phyloP scores from a whole-genome alignment of 1,140 invertebrate species.

The Scylla paramamosain region DNA sequence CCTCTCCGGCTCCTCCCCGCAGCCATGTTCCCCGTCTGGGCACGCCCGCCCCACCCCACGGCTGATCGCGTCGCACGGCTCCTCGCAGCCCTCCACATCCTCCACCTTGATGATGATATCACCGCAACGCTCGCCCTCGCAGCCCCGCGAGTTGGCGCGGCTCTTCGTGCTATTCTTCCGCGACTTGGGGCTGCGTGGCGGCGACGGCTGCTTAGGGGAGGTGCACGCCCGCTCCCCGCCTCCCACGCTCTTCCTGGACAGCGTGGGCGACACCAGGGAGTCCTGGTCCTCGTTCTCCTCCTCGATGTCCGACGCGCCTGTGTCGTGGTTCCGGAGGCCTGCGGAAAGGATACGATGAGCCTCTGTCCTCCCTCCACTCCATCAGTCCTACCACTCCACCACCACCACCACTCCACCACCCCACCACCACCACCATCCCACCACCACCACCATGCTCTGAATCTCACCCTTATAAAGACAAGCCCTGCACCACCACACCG shows the following conservation, averaged over 20 bases:
- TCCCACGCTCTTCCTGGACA: background rate
- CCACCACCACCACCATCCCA: no score
- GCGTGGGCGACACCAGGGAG: background rate
- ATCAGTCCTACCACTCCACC: no score
- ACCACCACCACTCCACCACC: no score
- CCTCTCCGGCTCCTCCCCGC: background rate
- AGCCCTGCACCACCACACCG: no score
- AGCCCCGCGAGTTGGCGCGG: background rate
- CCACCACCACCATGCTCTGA: background rate
- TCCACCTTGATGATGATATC: constrained; percentile 66
- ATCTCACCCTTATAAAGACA: no score
- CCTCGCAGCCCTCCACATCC: constrained; percentile 41
- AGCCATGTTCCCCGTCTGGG: background rate
- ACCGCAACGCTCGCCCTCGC: background rate
- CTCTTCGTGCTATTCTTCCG: background rate
- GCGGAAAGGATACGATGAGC: background rate
- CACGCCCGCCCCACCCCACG: background rate
- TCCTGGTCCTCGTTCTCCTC: constrained; percentile 62
- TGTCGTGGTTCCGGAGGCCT: background rate
- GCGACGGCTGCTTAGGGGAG: background rate
- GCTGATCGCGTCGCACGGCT: background rate
- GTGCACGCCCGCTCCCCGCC: background rate
- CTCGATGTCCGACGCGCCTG: constrained; percentile 27
- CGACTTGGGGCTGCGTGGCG: background rate
- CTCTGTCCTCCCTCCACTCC: no score